phyloP scores from a whole-genome alignment of 2,888 invertebrate species.

The Drosophila infuscata region DNA sequence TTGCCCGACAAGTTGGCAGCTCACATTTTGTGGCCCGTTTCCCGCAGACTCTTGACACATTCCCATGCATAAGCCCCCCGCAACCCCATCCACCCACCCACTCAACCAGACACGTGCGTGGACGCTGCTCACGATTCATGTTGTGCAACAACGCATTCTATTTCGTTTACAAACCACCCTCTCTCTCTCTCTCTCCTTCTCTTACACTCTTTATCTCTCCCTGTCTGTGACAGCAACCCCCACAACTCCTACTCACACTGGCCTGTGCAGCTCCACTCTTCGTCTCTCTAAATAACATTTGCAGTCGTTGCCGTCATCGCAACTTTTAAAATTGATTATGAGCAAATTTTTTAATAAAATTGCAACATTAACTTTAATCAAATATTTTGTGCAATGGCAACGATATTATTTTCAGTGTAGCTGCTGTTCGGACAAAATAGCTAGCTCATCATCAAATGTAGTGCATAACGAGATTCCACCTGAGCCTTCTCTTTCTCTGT shows the following conservation, averaged over 20 bases:
- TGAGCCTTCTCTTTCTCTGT: not conserved
- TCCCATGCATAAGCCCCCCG: constrained; percentile 42
- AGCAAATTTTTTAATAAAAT: not conserved
- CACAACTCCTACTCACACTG: constrained; percentile 11
- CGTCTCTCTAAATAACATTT: constrained; percentile 29
- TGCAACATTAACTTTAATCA: constrained; percentile 6
- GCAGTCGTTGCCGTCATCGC: constrained; percentile 38
- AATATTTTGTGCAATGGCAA: not conserved
- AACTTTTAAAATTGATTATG: constrained; percentile 2
- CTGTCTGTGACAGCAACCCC: not conserved
- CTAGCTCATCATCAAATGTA: constrained; percentile 11
- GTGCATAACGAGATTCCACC: constrained; percentile 20
- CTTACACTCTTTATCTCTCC: constrained; percentile 1
- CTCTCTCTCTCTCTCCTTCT: constrained; percentile 5
- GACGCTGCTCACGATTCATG: constrained; percentile 26
- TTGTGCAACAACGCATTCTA: constrained; percentile 48
- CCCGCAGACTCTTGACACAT: constrained; percentile 59
- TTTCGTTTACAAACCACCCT: constrained; percentile 54
- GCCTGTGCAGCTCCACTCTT: constrained; percentile 19
- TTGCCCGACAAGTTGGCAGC: constrained; percentile 46
- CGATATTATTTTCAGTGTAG: not conserved
- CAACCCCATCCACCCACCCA: not conserved
- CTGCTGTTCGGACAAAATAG: constrained; percentile 2
- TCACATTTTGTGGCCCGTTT: constrained; percentile 7
- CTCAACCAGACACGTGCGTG: constrained; percentile 43